These are phyloP conservation scores for Malachius bipustulatus DNA, from an alignment of 2,888 invertebrate genomes.

Conservation along the genomic window DNA sequence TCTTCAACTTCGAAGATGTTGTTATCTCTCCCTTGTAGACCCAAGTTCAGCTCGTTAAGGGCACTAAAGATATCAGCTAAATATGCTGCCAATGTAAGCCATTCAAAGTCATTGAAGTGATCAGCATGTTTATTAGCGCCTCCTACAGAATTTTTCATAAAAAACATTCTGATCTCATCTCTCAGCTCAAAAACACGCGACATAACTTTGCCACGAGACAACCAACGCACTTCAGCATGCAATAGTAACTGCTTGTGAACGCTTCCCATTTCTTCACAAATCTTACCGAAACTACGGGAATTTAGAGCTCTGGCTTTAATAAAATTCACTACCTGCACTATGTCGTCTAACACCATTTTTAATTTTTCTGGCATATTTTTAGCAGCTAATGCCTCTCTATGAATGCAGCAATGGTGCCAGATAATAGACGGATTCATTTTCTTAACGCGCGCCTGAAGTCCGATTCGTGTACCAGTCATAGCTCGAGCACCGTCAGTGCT, in stretches of 20 bases:
- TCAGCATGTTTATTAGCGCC: not conserved
- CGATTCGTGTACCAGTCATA: slow-evolving; percentile 18
- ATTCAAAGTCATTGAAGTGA: slow-evolving; percentile 12
- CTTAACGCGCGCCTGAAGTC: slow-evolving; percentile 13
- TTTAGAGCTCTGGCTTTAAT: slow-evolving; percentile 13
- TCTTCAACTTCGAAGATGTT: slow-evolving; percentile 7
- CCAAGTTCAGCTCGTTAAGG: slow-evolving; percentile 11
- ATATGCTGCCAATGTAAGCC: slow-evolving; percentile 14
- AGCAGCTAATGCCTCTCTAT: slow-evolving; percentile 12
- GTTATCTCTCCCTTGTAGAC: slow-evolving; percentile 9
- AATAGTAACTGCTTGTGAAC: slow-evolving; percentile 15
- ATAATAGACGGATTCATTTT: slow-evolving; percentile 10
- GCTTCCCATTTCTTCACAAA: slow-evolving; percentile 16
- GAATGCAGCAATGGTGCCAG: slow-evolving; percentile 16
- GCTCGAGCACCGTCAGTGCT: slow-evolving; percentile 20
- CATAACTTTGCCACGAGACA: slow-evolving; percentile 18
- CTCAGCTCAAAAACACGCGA: slow-evolving; percentile 18
- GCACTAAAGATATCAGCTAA: slow-evolving; percentile 13
- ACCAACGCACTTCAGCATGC: slow-evolving; percentile 18
- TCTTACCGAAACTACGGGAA: slow-evolving; percentile 10
- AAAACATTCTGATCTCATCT: slow-evolving; percentile 16
- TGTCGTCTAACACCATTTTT: slow-evolving; percentile 11
- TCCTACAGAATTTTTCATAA: slow-evolving; percentile 12
- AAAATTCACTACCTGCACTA: slow-evolving; percentile 14
- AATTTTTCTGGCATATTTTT: slow-evolving; percentile 14